Conservation (phyloP, 2,888 invertebrate genomes). For the Noctuana brunneofusca region DNA sequence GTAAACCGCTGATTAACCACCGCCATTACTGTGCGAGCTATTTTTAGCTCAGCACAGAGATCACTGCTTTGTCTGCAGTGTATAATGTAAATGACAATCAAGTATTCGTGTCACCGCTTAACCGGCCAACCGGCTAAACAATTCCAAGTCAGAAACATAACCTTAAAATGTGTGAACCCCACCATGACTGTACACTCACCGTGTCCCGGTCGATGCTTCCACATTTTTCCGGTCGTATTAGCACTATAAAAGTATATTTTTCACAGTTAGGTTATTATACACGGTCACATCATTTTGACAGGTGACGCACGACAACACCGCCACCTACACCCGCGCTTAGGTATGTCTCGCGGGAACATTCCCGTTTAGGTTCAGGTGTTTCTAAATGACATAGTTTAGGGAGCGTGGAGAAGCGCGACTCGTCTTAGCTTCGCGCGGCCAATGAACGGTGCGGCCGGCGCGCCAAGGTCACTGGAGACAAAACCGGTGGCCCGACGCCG, state of each 20-base stretch:
- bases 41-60: constrained; percentile 79
- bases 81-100: constrained; percentile 67
- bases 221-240: constrained; percentile 62
- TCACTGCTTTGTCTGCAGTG: constrained; percentile 77
- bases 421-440: constrained; percentile 70
- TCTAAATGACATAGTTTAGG: constrained; percentile 68
- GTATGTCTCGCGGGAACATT: constrained; percentile 50
- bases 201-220: constrained; percentile 55
- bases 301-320: constrained; percentile 65
- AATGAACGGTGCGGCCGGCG: constrained; percentile 72
- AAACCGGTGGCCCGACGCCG: constrained; percentile 52
- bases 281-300: constrained; percentile 76
- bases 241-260: constrained; percentile 49
- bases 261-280: constrained; percentile 66
- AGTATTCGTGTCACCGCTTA: constrained; percentile 44
- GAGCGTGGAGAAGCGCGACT: constrained; percentile 58
- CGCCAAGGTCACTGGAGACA: constrained; percentile 72
- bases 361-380: constrained; percentile 49
- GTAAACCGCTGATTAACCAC: constrained; percentile 76
- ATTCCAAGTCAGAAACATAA: constrained; percentile 55
- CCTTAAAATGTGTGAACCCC: constrained; percentile 51
- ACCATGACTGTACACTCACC: constrained; percentile 62
- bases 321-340: constrained; percentile 55
- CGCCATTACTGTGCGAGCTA: constrained; percentile 70
- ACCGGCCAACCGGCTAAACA: constrained; percentile 50